Evolutionary conservation across 2,797 vertebrate species (phyloP), one percentile per base, ranked within the genome.

Genomic region (Nannoperca australis): DNA sequence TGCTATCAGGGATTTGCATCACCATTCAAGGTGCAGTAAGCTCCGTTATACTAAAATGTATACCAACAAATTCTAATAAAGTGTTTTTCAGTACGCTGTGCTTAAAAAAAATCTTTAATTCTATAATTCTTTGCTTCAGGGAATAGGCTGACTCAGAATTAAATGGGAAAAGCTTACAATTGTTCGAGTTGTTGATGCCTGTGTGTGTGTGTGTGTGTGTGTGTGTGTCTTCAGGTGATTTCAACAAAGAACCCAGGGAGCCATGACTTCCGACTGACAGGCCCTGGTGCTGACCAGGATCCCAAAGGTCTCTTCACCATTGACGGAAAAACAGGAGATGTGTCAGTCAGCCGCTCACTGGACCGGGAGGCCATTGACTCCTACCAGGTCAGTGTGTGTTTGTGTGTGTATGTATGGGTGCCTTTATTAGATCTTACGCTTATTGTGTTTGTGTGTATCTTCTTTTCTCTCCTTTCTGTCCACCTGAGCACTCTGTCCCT

Each of bases 271-370:
- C 95, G 95, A n/a, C 95, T 99, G 91, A 96, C 93, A 13, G 98
- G 98, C 4, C 97, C 92, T 12, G 98, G 98, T 36, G 97, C 97
- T 10, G 98, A 99, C 92, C 96, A 96, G 90, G 96, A 99, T 59
- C 98, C 98, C 24, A 98, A 93, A 91, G 98, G 97, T 74, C 91
- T 96, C 83, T 99, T 99, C 93, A 95, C 91, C 88, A 99, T 99
- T 89, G 96, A 97, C 88, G 96, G 95, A 59, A 91, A 96, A 84
- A 97, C 91, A 0, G 98, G 98, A 85, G 96, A 97, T 0, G 96
- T 99, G 82, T 96, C 94, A 0, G 98, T 99, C 92, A 98, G 96
- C 63, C 95, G 95, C 66, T 85, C 94, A 58, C 94, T 99, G 55
- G 97, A 99, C 89, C 94, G 98, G 65, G 98, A 99, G 93, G 89